phyloP scores from a whole-genome alignment of 2,113 vertebrate species.

The Apodemus sylvaticus region DNA sequence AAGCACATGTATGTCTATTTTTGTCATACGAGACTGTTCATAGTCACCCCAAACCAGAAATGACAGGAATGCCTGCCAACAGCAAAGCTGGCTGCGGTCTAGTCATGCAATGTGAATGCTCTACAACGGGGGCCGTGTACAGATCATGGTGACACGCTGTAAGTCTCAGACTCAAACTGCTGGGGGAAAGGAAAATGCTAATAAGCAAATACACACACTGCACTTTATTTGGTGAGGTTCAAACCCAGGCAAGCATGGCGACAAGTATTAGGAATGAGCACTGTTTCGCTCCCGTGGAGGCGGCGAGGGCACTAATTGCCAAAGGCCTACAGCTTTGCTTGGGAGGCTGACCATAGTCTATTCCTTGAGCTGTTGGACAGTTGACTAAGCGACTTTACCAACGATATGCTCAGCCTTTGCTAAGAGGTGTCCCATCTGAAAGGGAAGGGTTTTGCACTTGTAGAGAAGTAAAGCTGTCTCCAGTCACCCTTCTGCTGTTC shows the following conservation, averaged over 20 bases:
- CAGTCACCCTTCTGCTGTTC: background rate
- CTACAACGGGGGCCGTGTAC: background rate
- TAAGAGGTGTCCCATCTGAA: background rate
- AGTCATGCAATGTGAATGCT: background rate
- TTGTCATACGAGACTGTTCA: background rate
- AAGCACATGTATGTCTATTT: background rate
- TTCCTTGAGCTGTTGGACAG: background rate
- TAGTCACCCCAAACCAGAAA: background rate
- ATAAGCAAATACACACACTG: background rate
- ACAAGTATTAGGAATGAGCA: background rate
- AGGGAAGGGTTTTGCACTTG: background rate
- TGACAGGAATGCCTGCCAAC: background rate
- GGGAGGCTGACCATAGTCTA: background rate
- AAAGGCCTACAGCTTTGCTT: background rate
- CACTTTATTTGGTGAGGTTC: background rate
- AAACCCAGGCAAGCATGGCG: background rate
- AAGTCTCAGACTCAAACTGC: background rate
- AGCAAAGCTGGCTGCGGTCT: background rate
- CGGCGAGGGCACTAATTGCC: background rate
- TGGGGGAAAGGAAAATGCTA: background rate
- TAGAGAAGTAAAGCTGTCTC: background rate
- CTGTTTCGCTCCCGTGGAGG: background rate
- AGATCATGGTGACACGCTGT: background rate
- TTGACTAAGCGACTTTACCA: background rate
- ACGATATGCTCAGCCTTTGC: background rate